phyloP scores from a whole-genome alignment of 2,113 vertebrate genomes.

The Ahaetulla prasina region DNA sequence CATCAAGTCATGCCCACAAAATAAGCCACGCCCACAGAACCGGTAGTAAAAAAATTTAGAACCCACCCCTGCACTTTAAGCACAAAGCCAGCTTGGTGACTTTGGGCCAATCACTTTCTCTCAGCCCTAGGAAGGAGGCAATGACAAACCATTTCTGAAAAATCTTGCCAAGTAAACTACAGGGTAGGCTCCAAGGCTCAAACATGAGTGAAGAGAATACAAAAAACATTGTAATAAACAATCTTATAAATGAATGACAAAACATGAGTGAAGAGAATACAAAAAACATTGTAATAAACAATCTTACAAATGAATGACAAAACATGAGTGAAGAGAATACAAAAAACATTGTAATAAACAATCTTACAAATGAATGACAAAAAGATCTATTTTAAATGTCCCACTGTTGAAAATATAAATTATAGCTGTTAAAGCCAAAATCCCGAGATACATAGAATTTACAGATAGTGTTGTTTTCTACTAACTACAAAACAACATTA shows the following conservation, averaged over 20 bases:
- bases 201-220: not conserved
- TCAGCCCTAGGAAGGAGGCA: not conserved
- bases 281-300: not conserved
- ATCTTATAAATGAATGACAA: not conserved
- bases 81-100: not conserved
- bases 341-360: not conserved
- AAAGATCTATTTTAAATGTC: not conserved
- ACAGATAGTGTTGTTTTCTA: too few species aligned
- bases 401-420: not conserved
- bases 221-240: not conserved
- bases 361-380: not conserved
- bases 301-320: not conserved
- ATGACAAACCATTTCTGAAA: not conserved
- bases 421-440: not conserved
- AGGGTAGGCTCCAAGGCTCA: not conserved
- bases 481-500: not conserved
- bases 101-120: not conserved
- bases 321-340: not conserved
- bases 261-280: not conserved
- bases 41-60: too few species aligned
- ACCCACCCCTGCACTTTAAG: too few species aligned
- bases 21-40: too few species aligned
- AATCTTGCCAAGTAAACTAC: not conserved
- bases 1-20: too few species aligned
- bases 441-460: not conserved